phyloP scores from a whole-genome alignment of 2,888 invertebrate species.

The Pterostichus madidus region DNA sequence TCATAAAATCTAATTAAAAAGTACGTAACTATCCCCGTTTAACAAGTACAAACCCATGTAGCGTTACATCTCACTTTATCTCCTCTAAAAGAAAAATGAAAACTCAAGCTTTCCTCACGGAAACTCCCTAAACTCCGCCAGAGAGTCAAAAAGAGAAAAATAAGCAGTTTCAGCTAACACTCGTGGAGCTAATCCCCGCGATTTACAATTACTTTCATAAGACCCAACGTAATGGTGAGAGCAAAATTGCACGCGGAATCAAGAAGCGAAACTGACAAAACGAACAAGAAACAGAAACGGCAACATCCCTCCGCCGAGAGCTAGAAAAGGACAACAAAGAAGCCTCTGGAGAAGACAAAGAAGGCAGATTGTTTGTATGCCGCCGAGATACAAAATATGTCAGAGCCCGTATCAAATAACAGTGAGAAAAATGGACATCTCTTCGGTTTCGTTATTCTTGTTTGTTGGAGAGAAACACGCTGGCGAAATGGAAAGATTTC shows the following conservation, averaged over 20 bases:
- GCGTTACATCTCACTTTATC: slow-evolving; percentile 24
- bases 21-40: background rate
- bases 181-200: slow-evolving; percentile 30
- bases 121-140: background rate
- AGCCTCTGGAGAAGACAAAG: slow-evolving; percentile 5
- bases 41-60: slow-evolving; percentile 7
- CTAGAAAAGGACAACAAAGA: background rate
- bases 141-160: slow-evolving; percentile 25
- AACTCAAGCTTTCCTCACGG: slow-evolving; percentile 5
- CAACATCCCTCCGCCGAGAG: background rate
- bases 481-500: background rate
- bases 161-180: slow-evolving; percentile 39
- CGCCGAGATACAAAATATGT: slow-evolving; percentile 38
- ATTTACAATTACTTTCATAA: slow-evolving; percentile 54
- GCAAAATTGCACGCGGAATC: slow-evolving; percentile 17
- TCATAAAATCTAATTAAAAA: slow-evolving; percentile 50
- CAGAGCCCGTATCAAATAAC: slow-evolving; percentile 18
- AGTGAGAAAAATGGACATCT: slow-evolving; percentile 17
- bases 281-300: slow-evolving; percentile 9
- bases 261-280: slow-evolving; percentile 12
- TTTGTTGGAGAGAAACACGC: background rate
- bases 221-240: slow-evolving; percentile 2
- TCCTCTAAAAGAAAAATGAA: slow-evolving; percentile 12
- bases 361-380: background rate
- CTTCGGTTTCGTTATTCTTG: too few species aligned